Evolutionary conservation across 2,113 vertebrate genomes (phyloP).

Genomic region (Bambusicola thoracicus): DNA sequence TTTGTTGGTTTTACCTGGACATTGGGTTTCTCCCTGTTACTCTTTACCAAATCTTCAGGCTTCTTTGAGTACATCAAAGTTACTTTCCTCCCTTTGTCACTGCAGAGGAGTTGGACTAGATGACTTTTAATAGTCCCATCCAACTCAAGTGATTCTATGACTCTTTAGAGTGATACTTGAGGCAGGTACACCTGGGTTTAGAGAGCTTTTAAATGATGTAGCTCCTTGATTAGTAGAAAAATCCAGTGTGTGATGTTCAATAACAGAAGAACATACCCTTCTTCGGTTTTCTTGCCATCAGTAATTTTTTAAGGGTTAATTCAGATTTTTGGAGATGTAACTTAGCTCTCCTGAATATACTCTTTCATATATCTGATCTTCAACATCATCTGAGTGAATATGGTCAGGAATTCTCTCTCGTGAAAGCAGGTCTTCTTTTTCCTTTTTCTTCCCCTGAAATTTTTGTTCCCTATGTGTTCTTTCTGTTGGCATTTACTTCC

Average conservation of each 20-base stretch:
- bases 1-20: background rate
- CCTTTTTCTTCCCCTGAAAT: background rate
- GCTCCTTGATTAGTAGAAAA: background rate
- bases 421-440: background rate
- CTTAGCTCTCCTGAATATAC: background rate
- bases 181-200: background rate
- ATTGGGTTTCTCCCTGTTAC: background rate
- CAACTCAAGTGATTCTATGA: too few relatives aligned
- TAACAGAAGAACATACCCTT: background rate
- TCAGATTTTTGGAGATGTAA: background rate
- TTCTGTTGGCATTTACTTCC: background rate
- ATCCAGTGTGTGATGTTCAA: background rate
- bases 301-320: background rate
- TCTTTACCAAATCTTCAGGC: background rate
- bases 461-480: background rate
- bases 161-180: background rate
- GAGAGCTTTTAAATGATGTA: background rate
- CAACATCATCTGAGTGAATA: background rate
- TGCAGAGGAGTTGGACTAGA: background rate
- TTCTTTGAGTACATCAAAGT: background rate
- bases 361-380: background rate
- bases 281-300: background rate
- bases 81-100: accelerated
- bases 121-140: too few relatives aligned
- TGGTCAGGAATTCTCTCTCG: background rate